A percentile compares a stretch with the other conserved stretches of the same genome.
Evolutionary conservation across 2,888 invertebrate species (phyloP).

Genomic region (Odontocerum albicorne): DNA sequence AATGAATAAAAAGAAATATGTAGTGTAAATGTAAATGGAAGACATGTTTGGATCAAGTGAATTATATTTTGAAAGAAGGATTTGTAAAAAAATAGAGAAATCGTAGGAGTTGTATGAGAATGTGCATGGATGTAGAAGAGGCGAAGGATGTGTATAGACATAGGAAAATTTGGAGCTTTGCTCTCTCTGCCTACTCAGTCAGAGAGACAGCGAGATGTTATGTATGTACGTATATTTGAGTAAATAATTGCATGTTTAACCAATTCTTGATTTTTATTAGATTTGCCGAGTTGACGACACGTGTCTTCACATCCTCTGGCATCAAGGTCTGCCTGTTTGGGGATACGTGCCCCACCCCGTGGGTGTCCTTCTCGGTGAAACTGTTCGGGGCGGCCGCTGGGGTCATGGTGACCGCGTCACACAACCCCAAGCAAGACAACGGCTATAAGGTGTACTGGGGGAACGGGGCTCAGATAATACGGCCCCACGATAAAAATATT

Average conservation of each 20-base stretch:
- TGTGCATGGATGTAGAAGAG: no score
- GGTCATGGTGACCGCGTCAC: conserved; percentile 94
- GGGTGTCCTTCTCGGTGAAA: conserved; percentile 84
- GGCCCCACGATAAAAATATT: conserved; percentile 89
- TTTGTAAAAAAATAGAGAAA: no score
- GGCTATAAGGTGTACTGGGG: conserved; percentile 98
- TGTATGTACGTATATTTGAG: background rate
- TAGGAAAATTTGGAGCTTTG: no score
- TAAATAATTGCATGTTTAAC: background rate
- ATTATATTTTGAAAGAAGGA: no score
- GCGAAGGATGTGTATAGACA: no score
- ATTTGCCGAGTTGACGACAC: conserved; percentile 86
- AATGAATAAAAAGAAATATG: no score
- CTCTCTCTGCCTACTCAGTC: no score
- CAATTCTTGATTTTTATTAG: conserved; percentile 48
- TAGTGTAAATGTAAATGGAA: no score
- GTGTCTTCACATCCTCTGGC: conserved; percentile 74
- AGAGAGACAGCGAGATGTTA: no score
- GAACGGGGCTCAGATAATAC: conserved; percentile 93
- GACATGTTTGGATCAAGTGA: no score
- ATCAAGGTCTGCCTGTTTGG: conserved; percentile 83
- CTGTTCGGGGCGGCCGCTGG: conserved; percentile 78
- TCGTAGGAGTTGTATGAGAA: no score
- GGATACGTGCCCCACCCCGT: conserved; percentile 86
- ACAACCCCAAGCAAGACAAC: conserved; percentile 94